Base-by-base conservation (phyloP, 2,113 vertebrate species). In the Triplophysa dalaica region DNA sequence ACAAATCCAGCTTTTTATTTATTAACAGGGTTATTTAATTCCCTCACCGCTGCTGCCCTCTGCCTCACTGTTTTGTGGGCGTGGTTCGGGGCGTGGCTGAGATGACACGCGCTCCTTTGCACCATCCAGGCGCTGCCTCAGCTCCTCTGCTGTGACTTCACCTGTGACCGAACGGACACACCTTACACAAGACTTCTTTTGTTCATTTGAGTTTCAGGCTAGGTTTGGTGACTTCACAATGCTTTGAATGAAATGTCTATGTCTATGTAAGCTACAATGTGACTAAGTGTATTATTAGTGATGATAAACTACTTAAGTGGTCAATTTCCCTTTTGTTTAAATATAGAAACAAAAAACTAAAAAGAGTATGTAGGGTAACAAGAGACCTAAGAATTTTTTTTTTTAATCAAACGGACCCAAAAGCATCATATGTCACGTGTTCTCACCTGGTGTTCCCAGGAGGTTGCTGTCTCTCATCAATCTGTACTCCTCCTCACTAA, bases 391-490 rank as follows among this genome's bases (percentile, higher is more conserved):
- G 9, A 9, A n/a, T n/a, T n/a, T n/a, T n/a, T n/a, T n/a, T n/a
- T n/a, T n/a, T n/a, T n/a, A n/a, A n/a, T 45, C 43, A 45, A 45
- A 17, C 14, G 4, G 12, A 16, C 14, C 48, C 48, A 16, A 50
- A 50, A 50, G 48, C 48, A 50, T 56, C 4, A 2, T 14, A 43
- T 62, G 26, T 10, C 2, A 41, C 33, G 63, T 56, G 64, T 48
- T 43, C 91, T 90, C 89, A 98, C 96, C 97, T 79, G 97, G 97
- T 29, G 96, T 98, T 86, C 97, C 97, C 81, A 98, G 92, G 85
- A 98, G 92, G 87, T 98, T 97, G 61, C 91, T 89, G 87, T 98
- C 97, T 90, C 97, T 96, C 97, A 98, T 98, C 54, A 98, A 87
- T 60, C 96, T 93, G 84, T 98, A 98, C 83, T 98, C 97, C 81